Evolutionary conservation across 2,888 invertebrate genomes (phyloP), one percentile per base, ranked within the genome.

Genomic region (Dicycla oo): DNA sequence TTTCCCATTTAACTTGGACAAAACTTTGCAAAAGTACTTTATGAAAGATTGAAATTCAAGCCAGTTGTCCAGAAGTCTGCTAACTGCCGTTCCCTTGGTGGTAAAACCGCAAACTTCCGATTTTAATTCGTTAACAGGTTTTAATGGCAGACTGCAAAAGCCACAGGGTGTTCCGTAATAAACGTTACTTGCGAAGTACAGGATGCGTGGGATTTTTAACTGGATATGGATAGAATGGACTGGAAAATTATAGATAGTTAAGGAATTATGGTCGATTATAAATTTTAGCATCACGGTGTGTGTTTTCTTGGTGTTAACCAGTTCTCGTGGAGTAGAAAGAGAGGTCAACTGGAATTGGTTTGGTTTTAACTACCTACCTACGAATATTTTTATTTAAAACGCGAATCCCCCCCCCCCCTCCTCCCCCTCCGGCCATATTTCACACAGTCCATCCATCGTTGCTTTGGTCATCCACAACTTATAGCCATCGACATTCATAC

Each of bases 81-180:
- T 78, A 86, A 86, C 84, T 85, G 82, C 80, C 58, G 63, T 65
- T 78, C 73, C 78, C 68, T 60, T 78, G 75, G 65, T 76, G 51
- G 65, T 34, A 66, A 62, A 77, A 80, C 85, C 82, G 76, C 86
- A 81, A 84, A 76, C 81, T 85, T 82, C 86, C 84, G 84, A 81
- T 86, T 85, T 80, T 77, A 83, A 84, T 87, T 80, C 75, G 77
- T 76, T 83, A 81, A 73, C 82, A 73, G 80, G 83, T 80, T 82
- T 84, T 77, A 83, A 84, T 82, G 80, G 78, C 61, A 56, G 75
- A 65, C 77, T 79, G 73, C 76, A 64, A 82, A 82, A 82, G 76
- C 86, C 84, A 75, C 87, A 85, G 80, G 69, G 53, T 81, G 68
- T 86, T 84, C 78, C 66, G 73, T 79, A 78, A 84, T 82, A 57